Conservation (phyloP, 92 coral and sea anemone genomes). For the Epizoanthus scotinus region DNA sequence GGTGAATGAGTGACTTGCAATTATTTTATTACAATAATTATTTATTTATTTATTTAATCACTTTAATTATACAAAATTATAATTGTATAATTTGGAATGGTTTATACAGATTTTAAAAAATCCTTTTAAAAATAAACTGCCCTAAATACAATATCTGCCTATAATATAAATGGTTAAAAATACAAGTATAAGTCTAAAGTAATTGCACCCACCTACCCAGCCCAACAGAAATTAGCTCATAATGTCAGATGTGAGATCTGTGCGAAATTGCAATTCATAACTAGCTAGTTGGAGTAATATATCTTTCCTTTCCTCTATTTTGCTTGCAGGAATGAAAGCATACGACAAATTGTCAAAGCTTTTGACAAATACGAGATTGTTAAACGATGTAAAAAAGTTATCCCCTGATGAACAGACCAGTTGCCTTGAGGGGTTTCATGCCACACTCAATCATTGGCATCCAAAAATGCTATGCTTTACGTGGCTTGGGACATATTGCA, state of each 20-base stretch:
- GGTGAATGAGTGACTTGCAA: no score
- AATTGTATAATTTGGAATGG: no score
- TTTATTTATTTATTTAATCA: no score
- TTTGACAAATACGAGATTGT: conserved; percentile 44
- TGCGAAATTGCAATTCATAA: background rate
- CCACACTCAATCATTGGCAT: conserved; percentile 59
- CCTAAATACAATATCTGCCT: no score
- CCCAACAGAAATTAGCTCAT: no score
- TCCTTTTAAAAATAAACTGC: no score
- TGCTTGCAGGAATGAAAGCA: conserved; percentile 48
- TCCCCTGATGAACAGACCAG: conserved; percentile 62
- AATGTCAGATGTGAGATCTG: background rate
- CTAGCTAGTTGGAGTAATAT: background rate
- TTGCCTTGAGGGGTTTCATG: conserved; percentile 64
- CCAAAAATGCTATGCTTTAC: conserved; percentile 55
- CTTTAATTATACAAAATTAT: no score
- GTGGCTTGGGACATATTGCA: conserved; percentile 64
- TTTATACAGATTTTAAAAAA: no score
- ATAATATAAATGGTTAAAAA: no score
- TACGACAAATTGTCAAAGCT: conserved; percentile 45
- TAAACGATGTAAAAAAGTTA: conserved; percentile 55
- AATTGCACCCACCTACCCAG: no score
- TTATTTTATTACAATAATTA: no score
- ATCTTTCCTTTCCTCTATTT: background rate
- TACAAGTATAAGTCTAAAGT: no score